Percentiles rank a stretch among this genome's conserved stretches.
phyloP scores from a whole-genome alignment of 2,888 invertebrate species.

The Scotopteryx bipunctaria region DNA sequence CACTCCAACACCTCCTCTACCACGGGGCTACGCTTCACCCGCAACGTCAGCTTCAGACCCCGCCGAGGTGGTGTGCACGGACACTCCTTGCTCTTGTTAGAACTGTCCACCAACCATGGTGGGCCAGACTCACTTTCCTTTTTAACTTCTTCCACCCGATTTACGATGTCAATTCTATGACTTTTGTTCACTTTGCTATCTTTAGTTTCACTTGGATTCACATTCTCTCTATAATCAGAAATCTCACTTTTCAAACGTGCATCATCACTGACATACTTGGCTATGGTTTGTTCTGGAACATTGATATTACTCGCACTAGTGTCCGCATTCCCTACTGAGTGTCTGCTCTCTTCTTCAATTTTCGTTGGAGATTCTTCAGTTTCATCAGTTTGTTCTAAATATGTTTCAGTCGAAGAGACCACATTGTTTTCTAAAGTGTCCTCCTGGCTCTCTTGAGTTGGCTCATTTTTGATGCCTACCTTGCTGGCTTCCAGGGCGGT shows the following conservation, averaged over 20 bases:
- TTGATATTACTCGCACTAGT: constrained; percentile 49
- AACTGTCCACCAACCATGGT: constrained; percentile 72
- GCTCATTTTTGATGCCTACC: constrained; percentile 54
- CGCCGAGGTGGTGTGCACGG: constrained; percentile 84
- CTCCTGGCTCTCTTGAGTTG: constrained; percentile 46
- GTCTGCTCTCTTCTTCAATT: constrained; percentile 48
- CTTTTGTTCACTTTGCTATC: constrained; percentile 69
- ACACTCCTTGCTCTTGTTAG: constrained; percentile 74
- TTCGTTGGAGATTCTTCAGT: constrained; percentile 70
- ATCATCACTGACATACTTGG: constrained; percentile 63
- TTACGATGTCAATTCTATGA: constrained; percentile 64
- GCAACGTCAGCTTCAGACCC: constrained; percentile 90
- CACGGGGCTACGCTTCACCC: constrained; percentile 94
- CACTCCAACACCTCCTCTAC: constrained; percentile 92
- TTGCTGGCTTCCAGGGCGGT: constrained; percentile 54
- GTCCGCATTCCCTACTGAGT: constrained; percentile 48
- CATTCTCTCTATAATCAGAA: constrained; percentile 80
- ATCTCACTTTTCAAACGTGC: constrained; percentile 73
- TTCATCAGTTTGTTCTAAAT: constrained; percentile 56
- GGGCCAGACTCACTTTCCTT: constrained; percentile 69
- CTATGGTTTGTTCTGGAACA: constrained; percentile 58
- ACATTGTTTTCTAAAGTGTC: constrained; percentile 47
- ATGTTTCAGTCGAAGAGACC: constrained; percentile 48
- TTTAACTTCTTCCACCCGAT: constrained; percentile 66
- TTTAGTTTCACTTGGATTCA: constrained; percentile 75